Evolutionary conservation across 2,888 invertebrate species (phyloP).

Genomic region (Chesias legatella): DNA sequence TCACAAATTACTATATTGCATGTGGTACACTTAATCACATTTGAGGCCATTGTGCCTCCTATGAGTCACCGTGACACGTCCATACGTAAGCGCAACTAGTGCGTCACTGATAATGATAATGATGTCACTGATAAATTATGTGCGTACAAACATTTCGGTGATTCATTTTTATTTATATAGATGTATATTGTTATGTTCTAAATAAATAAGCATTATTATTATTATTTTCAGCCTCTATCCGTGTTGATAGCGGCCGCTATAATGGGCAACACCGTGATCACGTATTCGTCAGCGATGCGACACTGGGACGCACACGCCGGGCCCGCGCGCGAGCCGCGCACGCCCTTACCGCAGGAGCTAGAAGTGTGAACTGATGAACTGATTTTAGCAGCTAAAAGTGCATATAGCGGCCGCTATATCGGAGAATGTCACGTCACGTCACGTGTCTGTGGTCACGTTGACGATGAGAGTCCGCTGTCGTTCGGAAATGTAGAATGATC

Average conservation of each 20-base stretch:
- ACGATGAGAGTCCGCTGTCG: no score
- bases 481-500: no score
- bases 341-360: conserved; percentile 1
- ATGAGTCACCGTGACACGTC: conserved; percentile 2
- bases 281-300: conserved; percentile 42
- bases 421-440: no score
- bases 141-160: no score
- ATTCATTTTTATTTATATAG: no score
- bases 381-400: no score
- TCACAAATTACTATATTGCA: neutral
- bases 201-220: no score
- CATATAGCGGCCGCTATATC: no score
- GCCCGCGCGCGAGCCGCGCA: conserved; percentile 22
- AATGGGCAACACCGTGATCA: conserved; percentile 39
- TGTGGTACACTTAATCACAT: neutral
- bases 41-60: neutral
- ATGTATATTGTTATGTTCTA: no score
- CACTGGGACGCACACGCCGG: conserved; percentile 39
- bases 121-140: no score
- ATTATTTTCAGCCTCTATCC: conserved; percentile 48
- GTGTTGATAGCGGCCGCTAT: conserved; percentile 36
- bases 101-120: no score
- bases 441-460: no score
- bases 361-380: conserved; percentile 10
- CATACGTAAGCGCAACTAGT: neutral